Percentiles rank a stretch among this genome's conserved stretches.
These are phyloP conservation scores for Adrianichthys oophorus DNA, from an alignment of 2,797 vertebrate species.

Conservation along the genomic window DNA sequence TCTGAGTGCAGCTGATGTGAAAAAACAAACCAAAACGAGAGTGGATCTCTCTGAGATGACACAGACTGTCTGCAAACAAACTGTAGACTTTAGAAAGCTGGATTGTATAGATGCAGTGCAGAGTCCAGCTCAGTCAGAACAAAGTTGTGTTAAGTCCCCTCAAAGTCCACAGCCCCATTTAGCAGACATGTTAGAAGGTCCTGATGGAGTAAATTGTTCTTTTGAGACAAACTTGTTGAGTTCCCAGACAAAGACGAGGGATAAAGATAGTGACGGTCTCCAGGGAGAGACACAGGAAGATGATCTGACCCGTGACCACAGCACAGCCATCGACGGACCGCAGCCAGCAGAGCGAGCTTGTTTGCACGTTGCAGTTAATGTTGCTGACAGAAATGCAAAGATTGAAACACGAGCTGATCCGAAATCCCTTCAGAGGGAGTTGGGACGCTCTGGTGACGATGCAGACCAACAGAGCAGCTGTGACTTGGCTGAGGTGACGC, in stretches of 20 bases:
- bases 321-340: constrained; percentile 7
- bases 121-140: constrained; percentile 15
- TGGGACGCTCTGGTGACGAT: constrained; percentile 3
- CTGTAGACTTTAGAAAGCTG: not conserved
- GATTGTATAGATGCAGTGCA: constrained; percentile 4
- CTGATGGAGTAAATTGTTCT: constrained; percentile 4
- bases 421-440: constrained; percentile 9
- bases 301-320: constrained; percentile 8
- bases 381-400: constrained; percentile 5
- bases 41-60: constrained; percentile 6
- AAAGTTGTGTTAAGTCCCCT: not conserved
- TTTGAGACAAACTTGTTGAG: constrained; percentile 11
- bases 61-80: constrained; percentile 16
- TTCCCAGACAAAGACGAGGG: constrained; percentile 3
- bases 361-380: constrained; percentile 1
- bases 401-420: constrained; percentile 10
- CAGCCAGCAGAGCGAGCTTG: constrained; percentile 2
- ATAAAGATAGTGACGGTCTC: constrained; percentile 12
- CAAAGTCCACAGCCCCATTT: constrained; percentile 1
- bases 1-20: constrained; percentile 13
- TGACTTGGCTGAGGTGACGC: constrained; percentile 5
- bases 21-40: constrained; percentile 13
- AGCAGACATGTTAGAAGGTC: constrained; percentile 13
- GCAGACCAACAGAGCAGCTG: not conserved
- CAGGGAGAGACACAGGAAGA: constrained; percentile 33